Base-by-base conservation (phyloP, 2,888 invertebrate species). In the Tenthredo mesomela region DNA sequence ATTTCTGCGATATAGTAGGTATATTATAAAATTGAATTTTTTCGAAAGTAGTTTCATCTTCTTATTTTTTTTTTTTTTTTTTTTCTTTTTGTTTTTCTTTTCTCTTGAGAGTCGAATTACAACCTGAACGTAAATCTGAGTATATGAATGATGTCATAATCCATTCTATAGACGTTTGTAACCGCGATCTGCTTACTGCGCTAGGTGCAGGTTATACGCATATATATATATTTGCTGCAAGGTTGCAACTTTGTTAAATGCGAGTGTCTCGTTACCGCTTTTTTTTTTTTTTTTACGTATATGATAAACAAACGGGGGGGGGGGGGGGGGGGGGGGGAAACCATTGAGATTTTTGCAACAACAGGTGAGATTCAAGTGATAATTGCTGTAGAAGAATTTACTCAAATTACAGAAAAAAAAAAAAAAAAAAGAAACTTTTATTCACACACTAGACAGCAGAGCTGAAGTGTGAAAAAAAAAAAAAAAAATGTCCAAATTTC, bases 241-340 rank as follows among this genome's bases (percentile, higher is more conserved):
- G 15, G 25, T 5, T 75, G 47, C 50, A 50, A 37, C 25, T 50
- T 12, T 18, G 29, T 6, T 47, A 15, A 50, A 75, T 71, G 18
- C 75, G 37, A 75, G 75, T 75, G 75, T 75, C 75, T 25, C 75
- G 50, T 75, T 75, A 75, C 50, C 21, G 43, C 75, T 75, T 0
- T 75, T 50, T 47, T n/a, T 15, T 75, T 0, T 75, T 50, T 47
- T n/a, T 15, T 15, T 47, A 47, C 47, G 15, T 47, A 75, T 6
- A 37, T 29, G 75, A 75, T 75, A 75, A 25, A 25, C 75, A 25
- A 18, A 21, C 21, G 15, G 21, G 50, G 50, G 21, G 18, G 18
- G 50, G 50, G 21, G 18, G 18, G 50, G 50, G 21, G 18, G 18
- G n/a, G n/a, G 50, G 50, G 21, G 18, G 18, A 25, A 5, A 25